Percentiles rank a stretch among this genome's conserved stretches.
Evolutionary conservation across 2,797 vertebrate genomes (phyloP).

Genomic region (Acrossocheilus fasciatus): DNA sequence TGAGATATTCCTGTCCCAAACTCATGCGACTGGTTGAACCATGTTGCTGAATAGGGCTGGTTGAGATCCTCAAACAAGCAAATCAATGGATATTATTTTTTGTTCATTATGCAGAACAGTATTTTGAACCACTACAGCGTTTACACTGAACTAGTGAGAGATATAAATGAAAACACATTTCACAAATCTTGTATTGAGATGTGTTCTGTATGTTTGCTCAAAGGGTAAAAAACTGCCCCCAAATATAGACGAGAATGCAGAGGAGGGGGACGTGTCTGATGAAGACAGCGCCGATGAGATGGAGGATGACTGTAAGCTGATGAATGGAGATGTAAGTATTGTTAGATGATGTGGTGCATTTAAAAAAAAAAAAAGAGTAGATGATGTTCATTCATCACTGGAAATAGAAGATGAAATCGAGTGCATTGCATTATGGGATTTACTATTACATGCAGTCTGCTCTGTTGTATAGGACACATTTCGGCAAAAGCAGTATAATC

Average conservation of each 20-base stretch:
- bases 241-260: conserved; percentile 90
- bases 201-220: not conserved
- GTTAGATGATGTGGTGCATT: not conserved
- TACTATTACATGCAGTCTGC: not conserved
- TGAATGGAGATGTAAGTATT: conserved; percentile 93
- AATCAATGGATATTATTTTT: not conserved
- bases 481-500: not conserved
- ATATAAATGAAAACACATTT: not conserved
- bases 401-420: not conserved
- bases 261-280: conserved; percentile 97
- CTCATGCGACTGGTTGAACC: no score
- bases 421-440: conserved; percentile 15
- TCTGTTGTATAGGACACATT: not conserved
- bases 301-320: conserved; percentile 95
- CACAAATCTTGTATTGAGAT: not conserved
- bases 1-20: not conserved
- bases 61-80: not conserved
- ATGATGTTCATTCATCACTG: not conserved
- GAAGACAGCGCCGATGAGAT: conserved; percentile 99
- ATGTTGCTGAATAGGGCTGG: no score
- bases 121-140: not conserved
- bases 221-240: conserved; percentile 97
- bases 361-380: not conserved
- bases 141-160: not conserved
- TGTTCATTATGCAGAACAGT: not conserved